Evolutionary conservation across 2,888 invertebrate genomes (phyloP).

Genomic region (Beris chalybata): DNA sequence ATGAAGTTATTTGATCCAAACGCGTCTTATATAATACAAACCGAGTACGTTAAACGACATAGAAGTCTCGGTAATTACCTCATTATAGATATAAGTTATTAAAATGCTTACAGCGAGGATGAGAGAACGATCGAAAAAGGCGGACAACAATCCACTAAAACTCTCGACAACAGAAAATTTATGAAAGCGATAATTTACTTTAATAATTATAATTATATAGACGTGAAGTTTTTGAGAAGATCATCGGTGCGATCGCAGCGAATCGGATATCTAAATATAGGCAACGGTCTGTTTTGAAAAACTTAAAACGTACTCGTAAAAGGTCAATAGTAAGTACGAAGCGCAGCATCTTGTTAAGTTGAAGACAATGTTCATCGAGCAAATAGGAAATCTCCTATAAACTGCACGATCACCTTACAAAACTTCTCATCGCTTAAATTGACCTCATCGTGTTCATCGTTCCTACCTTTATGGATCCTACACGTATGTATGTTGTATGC

Average conservation of each 20-base stretch:
- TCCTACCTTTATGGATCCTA: no score
- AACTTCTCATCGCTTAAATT: no score
- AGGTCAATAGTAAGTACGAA: neutral
- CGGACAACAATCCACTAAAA: neutral
- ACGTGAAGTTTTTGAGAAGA: constrained; percentile 3
- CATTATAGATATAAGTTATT: constrained; percentile 26
- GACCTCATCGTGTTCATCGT: no score
- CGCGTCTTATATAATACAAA: neutral
- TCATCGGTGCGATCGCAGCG: neutral
- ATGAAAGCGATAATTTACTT: constrained; percentile 29
- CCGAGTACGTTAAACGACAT: neutral
- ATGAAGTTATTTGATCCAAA: constrained; percentile 1
- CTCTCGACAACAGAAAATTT: constrained; percentile 6
- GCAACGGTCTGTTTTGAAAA: neutral
- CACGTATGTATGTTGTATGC: no score
- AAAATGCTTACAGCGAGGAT: constrained; percentile 19
- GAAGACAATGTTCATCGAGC: constrained; percentile 9
- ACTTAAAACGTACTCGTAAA: neutral
- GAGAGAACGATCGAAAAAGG: constrained; percentile 4
- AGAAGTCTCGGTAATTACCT: constrained; percentile 24
- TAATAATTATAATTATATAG: constrained; percentile 25
- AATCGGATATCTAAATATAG: constrained; percentile 2
- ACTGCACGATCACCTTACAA: no score
- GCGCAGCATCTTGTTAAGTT: constrained; percentile 6
- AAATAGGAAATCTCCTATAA: no score